Conservation (phyloP, 1,140 invertebrate genomes). For the Eupristina koningsbergeri region DNA sequence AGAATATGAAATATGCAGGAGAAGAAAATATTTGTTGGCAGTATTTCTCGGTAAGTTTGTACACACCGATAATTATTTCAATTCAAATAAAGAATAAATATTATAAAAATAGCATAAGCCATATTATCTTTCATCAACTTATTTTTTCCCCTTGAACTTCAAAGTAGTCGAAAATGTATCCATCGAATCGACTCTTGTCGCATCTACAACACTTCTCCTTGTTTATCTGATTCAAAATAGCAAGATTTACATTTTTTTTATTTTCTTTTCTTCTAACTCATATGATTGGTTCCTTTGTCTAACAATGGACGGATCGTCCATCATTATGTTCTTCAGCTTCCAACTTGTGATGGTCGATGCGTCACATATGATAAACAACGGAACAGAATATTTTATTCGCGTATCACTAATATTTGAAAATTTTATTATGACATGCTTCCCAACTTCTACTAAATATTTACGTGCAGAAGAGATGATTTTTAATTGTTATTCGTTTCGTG, state of each 20-base stretch:
- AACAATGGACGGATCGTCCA: slow-evolving; percentile 34
- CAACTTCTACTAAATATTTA: background rate
- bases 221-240: slow-evolving; percentile 33
- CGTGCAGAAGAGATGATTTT: background rate
- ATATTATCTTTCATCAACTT: slow-evolving; percentile 28
- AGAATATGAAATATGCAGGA: too few species aligned
- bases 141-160: background rate
- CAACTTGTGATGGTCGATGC: slow-evolving; percentile 12
- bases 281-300: background rate
- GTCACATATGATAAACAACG: slow-evolving; percentile 40
- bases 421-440: background rate
- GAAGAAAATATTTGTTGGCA: background rate
- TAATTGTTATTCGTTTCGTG: background rate
- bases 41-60: background rate
- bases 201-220: slow-evolving; percentile 21
- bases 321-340: slow-evolving; percentile 29
- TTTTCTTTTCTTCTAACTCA: background rate
- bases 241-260: slow-evolving; percentile 26
- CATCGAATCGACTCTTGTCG: background rate
- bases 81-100: background rate
- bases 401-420: slow-evolving; percentile 28
- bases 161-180: background rate
- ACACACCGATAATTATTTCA: background rate
- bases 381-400: slow-evolving; percentile 31
- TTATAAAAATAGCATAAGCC: background rate